phyloP scores from a whole-genome alignment of 2,113 vertebrate genomes.

The Oostethus manadensis region DNA sequence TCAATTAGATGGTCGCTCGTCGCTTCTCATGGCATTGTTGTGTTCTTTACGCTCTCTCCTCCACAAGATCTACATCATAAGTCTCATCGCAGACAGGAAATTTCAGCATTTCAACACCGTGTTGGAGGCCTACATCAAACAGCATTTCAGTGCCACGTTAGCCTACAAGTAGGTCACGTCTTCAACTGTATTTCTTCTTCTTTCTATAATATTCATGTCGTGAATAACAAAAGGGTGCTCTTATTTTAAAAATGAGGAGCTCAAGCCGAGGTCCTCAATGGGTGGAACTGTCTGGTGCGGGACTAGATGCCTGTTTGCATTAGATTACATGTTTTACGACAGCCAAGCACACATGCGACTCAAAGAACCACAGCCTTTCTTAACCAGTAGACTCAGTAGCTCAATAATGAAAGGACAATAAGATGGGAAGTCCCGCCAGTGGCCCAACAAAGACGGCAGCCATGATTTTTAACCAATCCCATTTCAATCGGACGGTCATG shows the following conservation, averaged over 20 bases:
- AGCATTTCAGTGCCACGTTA: conserved; percentile 94
- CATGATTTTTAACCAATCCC: too few species aligned
- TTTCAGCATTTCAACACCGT: conserved; percentile 98
- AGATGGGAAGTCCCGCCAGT: too few species aligned
- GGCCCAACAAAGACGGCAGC: too few species aligned
- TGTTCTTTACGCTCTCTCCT: conserved; percentile 9
- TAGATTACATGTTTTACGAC: too few species aligned
- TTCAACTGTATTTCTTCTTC: background rate
- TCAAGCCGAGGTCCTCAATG: background rate
- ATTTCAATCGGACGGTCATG: too few species aligned
- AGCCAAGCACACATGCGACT: too few species aligned
- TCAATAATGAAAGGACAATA: too few species aligned
- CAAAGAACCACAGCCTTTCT: too few species aligned
- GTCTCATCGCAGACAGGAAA: conserved; percentile 93
- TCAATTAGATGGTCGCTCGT: conserved; percentile 13
- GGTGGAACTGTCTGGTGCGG: too few species aligned
- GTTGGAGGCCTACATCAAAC: conserved; percentile 94
- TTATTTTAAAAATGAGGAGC: too few species aligned
- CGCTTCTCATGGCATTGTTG: background rate
- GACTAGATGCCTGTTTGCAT: too few species aligned
- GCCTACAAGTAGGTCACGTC: conserved; percentile 90
- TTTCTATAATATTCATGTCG: background rate
- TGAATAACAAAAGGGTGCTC: background rate
- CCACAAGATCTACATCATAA: conserved; percentile 91
- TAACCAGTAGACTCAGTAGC: too few species aligned